Conservation (phyloP, 2,888 invertebrate genomes). For the Koerneria pararmatus region DNA sequence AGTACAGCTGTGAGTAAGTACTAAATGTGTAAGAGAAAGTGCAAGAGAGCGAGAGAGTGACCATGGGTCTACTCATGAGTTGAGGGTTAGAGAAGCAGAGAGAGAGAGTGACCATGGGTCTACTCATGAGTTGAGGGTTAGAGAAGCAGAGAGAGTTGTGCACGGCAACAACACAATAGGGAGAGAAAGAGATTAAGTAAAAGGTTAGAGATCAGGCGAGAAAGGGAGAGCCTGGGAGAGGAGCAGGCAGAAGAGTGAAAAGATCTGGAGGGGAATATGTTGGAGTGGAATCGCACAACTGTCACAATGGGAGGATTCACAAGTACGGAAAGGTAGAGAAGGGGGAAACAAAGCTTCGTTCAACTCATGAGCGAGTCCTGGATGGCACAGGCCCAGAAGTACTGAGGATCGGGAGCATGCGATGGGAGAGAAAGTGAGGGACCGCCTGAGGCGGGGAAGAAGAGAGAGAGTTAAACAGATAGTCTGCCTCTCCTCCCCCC, state of each 20-base stretch:
- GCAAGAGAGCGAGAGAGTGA: constrained; percentile 1
- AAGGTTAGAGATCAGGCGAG: no score
- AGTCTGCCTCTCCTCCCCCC: no score
- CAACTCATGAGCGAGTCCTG: background rate
- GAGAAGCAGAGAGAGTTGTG: constrained; percentile 12
- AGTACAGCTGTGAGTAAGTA: background rate
- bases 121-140: background rate
- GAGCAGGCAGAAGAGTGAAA: constrained; percentile 1
- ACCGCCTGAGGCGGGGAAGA: background rate
- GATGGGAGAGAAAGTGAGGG: constrained; percentile 4
- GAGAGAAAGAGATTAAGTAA: no score
- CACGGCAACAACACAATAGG: no score
- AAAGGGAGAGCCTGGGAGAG: constrained; percentile 2
- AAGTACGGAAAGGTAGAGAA: background rate
- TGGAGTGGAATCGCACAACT: background rate
- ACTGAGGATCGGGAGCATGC: no score
- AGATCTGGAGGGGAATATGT: background rate
- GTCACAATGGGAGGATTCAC: background rate
- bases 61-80: background rate
- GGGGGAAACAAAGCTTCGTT: background rate
- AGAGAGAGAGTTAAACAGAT: no score
- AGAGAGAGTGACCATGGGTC: background rate
- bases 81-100: constrained; percentile 1
- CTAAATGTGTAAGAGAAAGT: constrained; percentile 1
- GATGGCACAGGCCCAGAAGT: background rate